Percentiles rank a stretch among this genome's conserved stretches.
Conservation (phyloP, 2,113 vertebrate genomes). For the Apteryx mantelli region DNA sequence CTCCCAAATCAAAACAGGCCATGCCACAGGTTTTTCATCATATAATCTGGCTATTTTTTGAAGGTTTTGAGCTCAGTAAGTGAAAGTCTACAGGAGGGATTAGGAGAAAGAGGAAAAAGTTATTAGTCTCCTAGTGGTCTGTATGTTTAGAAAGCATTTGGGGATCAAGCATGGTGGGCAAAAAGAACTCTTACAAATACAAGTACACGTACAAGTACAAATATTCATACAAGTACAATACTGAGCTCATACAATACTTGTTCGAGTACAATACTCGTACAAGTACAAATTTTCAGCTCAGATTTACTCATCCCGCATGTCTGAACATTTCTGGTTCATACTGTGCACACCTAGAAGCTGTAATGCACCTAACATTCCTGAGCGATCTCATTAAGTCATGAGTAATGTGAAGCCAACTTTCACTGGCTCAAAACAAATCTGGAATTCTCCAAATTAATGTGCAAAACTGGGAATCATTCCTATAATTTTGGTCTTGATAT, state of each 20-base stretch:
- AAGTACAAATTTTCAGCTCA: not conserved
- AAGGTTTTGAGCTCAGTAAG: not conserved
- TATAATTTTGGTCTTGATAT: not conserved
- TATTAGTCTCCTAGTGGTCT: not conserved
- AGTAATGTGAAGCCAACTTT: not conserved
- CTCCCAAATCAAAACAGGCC: slow-evolving; percentile 21
- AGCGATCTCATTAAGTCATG: not conserved
- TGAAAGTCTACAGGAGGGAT: not conserved
- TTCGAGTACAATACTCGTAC: too few species aligned
- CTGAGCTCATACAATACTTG: too few species aligned
- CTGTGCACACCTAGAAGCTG: not conserved
- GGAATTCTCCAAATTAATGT: not conserved
- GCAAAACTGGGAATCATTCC: not conserved
- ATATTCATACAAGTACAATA: not conserved
- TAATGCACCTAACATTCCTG: not conserved
- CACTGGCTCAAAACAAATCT: not conserved
- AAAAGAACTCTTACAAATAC: not conserved
- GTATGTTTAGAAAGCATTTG: not conserved
- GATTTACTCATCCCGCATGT: not conserved
- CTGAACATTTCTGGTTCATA: not conserved
- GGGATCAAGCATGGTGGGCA: not conserved
- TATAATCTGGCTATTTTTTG: not conserved
- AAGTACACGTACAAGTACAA: not conserved
- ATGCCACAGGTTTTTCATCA: not conserved
- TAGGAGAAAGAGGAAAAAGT: not conserved